These are phyloP conservation scores for Leucopsar rothschildi DNA, from an alignment of 2,113 vertebrate species.

Conservation along the genomic window DNA sequence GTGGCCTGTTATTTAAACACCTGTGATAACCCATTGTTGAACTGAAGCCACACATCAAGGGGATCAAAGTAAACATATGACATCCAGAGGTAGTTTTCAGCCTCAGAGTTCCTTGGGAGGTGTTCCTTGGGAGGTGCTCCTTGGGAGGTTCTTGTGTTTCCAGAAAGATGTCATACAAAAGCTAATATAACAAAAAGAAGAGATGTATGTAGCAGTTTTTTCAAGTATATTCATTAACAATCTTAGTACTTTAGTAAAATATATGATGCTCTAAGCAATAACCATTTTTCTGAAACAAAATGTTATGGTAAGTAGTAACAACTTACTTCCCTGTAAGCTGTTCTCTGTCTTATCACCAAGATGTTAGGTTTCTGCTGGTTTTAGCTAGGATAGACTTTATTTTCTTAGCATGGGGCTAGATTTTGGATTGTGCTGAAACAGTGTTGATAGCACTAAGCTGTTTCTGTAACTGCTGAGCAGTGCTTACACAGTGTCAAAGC, in stretches of 20 bases:
- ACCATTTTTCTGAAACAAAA: neutral
- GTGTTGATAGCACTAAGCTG: neutral
- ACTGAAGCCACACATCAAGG: rapidly evolving
- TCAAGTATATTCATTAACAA: neutral
- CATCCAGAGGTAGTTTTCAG: neutral
- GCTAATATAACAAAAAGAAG: neutral
- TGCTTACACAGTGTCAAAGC: rapidly evolving
- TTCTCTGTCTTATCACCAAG: neutral
- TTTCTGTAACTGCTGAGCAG: neutral
- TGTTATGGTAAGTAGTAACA: neutral
- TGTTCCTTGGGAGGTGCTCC: neutral
- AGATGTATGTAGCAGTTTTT: neutral
- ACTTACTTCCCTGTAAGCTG: neutral
- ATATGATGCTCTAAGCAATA: neutral
- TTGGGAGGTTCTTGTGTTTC: neutral
- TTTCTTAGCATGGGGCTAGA: neutral
- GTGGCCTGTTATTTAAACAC: neutral
- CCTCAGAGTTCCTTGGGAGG: neutral
- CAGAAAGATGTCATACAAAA: neutral
- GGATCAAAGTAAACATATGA: neutral
- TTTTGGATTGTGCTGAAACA: neutral
- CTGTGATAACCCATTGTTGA: neutral
- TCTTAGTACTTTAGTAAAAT: neutral
- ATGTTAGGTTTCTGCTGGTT: neutral
- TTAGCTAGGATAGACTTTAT: neutral